A percentile compares a stretch with the other conserved stretches of the same genome.
phyloP scores from a whole-genome alignment of 2,113 vertebrate species.

The Bostrychus sinensis region DNA sequence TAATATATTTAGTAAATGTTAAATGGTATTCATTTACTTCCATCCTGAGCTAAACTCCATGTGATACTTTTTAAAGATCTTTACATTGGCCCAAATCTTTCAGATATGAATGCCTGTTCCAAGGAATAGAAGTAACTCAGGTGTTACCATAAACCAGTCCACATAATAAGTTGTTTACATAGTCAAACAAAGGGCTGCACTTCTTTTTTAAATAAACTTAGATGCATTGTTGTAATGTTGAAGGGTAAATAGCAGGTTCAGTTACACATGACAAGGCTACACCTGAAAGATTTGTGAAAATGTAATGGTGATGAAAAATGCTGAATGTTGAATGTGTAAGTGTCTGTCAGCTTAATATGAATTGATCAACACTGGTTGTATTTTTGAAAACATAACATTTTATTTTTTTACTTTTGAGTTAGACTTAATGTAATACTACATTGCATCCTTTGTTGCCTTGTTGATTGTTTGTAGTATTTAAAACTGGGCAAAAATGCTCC shows the following conservation, averaged over 20 bases:
- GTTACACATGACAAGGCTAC: neutral
- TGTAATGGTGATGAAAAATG: slow-evolving; percentile 11
- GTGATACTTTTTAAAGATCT: neutral
- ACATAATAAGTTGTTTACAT: neutral
- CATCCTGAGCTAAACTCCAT: slow-evolving; percentile 19
- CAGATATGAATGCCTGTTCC: neutral
- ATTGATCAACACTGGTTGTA: slow-evolving; percentile 19
- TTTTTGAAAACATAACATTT: slow-evolving; percentile 3
- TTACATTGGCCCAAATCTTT: slow-evolving; percentile 28
- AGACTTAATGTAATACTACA: neutral
- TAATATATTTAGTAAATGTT: slow-evolving; percentile 37
- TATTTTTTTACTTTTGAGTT: slow-evolving; percentile 3
- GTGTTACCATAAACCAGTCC: neutral
- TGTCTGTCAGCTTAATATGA: slow-evolving; percentile 13
- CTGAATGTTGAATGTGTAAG: slow-evolving; percentile 1
- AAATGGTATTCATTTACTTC: slow-evolving; percentile 34
- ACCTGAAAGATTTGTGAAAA: slow-evolving; percentile 32
- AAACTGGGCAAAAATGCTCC: neutral
- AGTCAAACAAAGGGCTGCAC: neutral
- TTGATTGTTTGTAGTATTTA: slow-evolving; percentile 13
- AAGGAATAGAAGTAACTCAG: slow-evolving; percentile 2
- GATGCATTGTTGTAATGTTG: neutral
- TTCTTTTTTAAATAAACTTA: neutral
- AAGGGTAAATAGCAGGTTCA: neutral
- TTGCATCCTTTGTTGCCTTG: slow-evolving; percentile 11